A percentile compares a stretch with the other conserved stretches of the same genome.
phyloP scores from a whole-genome alignment of 2,888 invertebrate species.

The Yponomeuta cagnagella region DNA sequence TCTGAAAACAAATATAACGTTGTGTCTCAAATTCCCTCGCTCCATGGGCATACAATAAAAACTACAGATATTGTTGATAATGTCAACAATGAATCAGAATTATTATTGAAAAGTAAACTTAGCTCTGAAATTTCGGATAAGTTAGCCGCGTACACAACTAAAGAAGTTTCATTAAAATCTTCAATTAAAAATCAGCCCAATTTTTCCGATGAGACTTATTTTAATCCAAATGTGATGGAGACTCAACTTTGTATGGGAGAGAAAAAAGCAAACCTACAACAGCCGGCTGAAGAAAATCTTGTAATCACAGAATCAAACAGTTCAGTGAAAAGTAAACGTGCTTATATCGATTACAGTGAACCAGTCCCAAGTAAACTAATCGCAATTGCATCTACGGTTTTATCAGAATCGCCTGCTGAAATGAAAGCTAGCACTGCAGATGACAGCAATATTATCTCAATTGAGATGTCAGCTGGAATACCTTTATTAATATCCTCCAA shows the following conservation, averaged over 20 bases:
- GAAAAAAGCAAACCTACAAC: neutral
- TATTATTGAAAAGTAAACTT: neutral
- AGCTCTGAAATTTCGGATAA: neutral
- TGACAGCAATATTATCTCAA: neutral
- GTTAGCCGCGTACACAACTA: neutral
- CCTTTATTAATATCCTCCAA: too few species aligned
- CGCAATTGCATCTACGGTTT: too few species aligned
- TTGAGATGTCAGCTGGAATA: neutral
- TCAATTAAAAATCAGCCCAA: neutral
- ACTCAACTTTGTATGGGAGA: neutral
- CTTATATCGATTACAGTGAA: neutral
- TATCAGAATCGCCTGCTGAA: neutral
- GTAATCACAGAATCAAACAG: neutral
- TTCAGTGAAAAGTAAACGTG: neutral
- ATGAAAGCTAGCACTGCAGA: neutral
- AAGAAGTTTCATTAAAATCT: neutral
- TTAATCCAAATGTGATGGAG: neutral
- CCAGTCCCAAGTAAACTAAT: neutral
- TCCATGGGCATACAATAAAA: neutral
- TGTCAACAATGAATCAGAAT: neutral
- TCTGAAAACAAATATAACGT: neutral
- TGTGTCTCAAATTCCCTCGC: neutral
- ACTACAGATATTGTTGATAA: neutral
- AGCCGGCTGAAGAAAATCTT: too few species aligned
- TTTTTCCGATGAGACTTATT: neutral